Percentiles rank a stretch among this genome's conserved stretches.
Conservation (phyloP, 2,888 invertebrate genomes). For the Hipparchia sbordonii region DNA sequence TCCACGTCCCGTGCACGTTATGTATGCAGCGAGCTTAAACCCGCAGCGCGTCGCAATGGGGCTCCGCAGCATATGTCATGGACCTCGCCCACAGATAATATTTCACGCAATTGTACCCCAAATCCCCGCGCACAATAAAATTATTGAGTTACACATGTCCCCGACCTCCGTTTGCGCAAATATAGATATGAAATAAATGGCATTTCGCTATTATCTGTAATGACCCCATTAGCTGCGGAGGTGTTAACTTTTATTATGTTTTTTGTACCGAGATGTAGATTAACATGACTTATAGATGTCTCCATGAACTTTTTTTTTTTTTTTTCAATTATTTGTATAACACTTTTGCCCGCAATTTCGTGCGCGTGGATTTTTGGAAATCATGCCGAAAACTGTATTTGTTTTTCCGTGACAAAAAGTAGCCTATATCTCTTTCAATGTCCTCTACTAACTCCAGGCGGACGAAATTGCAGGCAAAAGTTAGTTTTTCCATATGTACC, state of each 20-base stretch:
- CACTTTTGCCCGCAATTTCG: too few species aligned
- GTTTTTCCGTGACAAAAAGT: too few species aligned
- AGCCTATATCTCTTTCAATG: too few species aligned
- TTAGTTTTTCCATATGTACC: too few species aligned
- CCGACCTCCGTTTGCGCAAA: constrained; percentile 61
- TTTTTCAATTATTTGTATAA: too few species aligned
- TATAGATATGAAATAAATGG: constrained; percentile 75
- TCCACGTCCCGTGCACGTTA: too few species aligned
- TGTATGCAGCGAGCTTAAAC: too few species aligned
- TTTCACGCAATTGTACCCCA: constrained; percentile 72
- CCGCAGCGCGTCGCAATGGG: constrained; percentile 43
- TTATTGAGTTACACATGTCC: constrained; percentile 72
- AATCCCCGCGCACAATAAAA: constrained; percentile 65
- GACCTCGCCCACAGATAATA: constrained; percentile 63
- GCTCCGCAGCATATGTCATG: constrained; percentile 59
- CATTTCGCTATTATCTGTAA: constrained; percentile 63
- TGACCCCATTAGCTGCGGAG: constrained; percentile 63
- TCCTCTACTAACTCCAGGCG: too few species aligned
- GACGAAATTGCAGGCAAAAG: too few species aligned
- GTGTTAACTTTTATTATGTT: constrained; percentile 53
- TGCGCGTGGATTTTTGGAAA: too few species aligned
- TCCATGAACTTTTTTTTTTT: not conserved
- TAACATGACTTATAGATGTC: constrained; percentile 13
- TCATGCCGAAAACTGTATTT: too few species aligned
- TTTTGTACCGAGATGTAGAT: constrained; percentile 33